A percentile compares a stretch with the other conserved stretches of the same genome.
phyloP scores from a whole-genome alignment of 2,797 vertebrate genomes.

The Chelonia mydas region DNA sequence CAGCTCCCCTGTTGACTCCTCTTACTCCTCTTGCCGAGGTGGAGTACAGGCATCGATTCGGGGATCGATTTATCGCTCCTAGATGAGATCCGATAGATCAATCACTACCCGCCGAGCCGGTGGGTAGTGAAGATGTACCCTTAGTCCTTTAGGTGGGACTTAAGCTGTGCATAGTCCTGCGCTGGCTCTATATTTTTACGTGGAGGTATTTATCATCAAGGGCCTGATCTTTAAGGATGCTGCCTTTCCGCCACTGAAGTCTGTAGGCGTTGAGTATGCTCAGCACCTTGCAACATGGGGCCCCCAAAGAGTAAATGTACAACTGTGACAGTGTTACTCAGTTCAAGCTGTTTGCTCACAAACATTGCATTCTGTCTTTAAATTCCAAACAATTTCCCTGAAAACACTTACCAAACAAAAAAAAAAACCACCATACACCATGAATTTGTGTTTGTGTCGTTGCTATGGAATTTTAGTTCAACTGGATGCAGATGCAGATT shows the following conservation, averaged over 20 bases:
- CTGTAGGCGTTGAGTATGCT: constrained; percentile 24
- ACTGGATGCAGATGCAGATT: constrained; percentile 78
- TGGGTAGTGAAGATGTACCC: too few relatives aligned
- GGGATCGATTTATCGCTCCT: too few relatives aligned
- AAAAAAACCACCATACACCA: constrained; percentile 29
- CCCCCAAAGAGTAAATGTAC: not conserved
- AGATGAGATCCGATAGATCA: too few relatives aligned
- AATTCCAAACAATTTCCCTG: constrained; percentile 60
- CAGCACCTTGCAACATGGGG: not conserved
- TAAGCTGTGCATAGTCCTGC: accelerated
- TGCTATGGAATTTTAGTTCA: constrained; percentile 78
- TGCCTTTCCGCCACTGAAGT: constrained; percentile 48
- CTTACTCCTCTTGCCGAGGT: too few relatives aligned
- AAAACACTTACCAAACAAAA: constrained; percentile 57
- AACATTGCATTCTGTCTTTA: constrained; percentile 66
- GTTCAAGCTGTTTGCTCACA: constrained; percentile 61
- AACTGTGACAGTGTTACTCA: constrained; percentile 33
- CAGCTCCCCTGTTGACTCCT: too few relatives aligned
- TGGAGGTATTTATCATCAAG: not conserved
- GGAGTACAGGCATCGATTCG: too few relatives aligned
- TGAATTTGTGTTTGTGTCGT: constrained; percentile 77
- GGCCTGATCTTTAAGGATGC: not conserved
- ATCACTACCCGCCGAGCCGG: too few relatives aligned
- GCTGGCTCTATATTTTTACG: not conserved
- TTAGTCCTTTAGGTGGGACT: not conserved